Percentiles rank a stretch among this genome's conserved stretches.
Conservation (phyloP, 2,888 invertebrate species). For the Leucophenga maculata region DNA sequence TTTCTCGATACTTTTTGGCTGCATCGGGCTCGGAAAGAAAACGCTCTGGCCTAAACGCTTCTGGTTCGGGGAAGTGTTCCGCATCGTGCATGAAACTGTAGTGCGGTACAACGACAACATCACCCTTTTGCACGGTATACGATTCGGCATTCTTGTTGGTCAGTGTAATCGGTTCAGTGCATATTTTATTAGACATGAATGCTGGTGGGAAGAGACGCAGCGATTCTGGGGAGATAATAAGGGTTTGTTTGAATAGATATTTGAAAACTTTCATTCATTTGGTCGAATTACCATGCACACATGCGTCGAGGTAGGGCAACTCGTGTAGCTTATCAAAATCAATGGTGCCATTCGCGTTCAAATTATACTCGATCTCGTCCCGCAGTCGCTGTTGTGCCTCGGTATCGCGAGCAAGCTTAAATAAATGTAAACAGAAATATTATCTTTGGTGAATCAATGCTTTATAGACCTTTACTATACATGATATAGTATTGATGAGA, state of each 20-base stretch:
- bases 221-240: conserved; percentile 48
- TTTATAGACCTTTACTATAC: too few relatives aligned
- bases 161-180: conserved; percentile 58
- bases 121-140: conserved; percentile 51
- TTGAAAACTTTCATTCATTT: not conserved
- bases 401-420: conserved; percentile 55
- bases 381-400: conserved; percentile 58
- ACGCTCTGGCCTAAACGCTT: conserved; percentile 65
- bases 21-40: conserved; percentile 62
- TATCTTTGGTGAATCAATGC: too few relatives aligned
- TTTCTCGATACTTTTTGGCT: conserved; percentile 58
- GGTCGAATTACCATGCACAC: conserved; percentile 60
- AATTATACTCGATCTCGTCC: conserved; percentile 52
- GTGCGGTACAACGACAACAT: conserved; percentile 56
- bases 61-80: conserved; percentile 57
- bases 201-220: conserved; percentile 63
- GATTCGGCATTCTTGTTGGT: conserved; percentile 56
- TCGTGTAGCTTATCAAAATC: conserved; percentile 63
- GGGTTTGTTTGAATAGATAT: not conserved
- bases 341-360: conserved; percentile 46
- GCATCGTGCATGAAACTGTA: conserved; percentile 59
- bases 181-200: conserved; percentile 53
- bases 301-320: conserved; percentile 66
- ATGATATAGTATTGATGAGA: too few relatives aligned
- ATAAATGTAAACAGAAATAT: not conserved